These are phyloP conservation scores for Propithecus deckenii DNA, from an alignment of 2,797 vertebrate genomes.

Conservation along the genomic window DNA sequence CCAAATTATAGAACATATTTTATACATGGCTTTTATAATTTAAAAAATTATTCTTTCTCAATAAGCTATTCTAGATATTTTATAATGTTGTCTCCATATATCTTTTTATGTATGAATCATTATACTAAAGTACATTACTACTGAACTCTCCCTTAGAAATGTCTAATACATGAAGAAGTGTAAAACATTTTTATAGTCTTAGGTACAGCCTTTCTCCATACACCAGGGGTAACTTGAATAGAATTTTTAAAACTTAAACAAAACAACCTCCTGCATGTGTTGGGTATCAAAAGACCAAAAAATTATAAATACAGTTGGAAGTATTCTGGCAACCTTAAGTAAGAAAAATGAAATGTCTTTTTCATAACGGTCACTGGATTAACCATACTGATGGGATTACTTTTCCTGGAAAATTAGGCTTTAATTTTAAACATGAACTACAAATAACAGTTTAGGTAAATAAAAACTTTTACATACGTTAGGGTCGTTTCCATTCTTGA, in stretches of 20 bases:
- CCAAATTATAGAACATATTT: not conserved
- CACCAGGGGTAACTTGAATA: not conserved
- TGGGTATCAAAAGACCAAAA: not conserved
- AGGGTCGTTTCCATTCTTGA: constrained; percentile 91
- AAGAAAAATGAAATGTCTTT: constrained; percentile 9
- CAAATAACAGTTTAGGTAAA: not conserved
- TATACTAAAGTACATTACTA: not conserved
- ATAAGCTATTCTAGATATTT: not conserved
- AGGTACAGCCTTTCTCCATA: not conserved
- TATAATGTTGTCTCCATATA: not conserved
- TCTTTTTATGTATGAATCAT: not conserved
- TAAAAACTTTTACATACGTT: constrained; percentile 84
- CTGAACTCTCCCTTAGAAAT: not conserved
- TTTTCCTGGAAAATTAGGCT: constrained; percentile 2
- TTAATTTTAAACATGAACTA: constrained; percentile 16
- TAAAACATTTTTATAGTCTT: not conserved
- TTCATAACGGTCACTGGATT: not conserved
- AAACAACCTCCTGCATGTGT: not conserved
- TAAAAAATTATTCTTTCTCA: not conserved
- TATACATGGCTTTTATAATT: not conserved
- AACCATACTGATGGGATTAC: not conserved
- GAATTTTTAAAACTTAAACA: not conserved
- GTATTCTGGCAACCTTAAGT: not conserved
- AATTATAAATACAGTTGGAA: not conserved
- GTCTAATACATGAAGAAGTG: not conserved